These are phyloP conservation scores for Ophion costatus DNA, from an alignment of 2,888 invertebrate genomes.

Conservation along the genomic window DNA sequence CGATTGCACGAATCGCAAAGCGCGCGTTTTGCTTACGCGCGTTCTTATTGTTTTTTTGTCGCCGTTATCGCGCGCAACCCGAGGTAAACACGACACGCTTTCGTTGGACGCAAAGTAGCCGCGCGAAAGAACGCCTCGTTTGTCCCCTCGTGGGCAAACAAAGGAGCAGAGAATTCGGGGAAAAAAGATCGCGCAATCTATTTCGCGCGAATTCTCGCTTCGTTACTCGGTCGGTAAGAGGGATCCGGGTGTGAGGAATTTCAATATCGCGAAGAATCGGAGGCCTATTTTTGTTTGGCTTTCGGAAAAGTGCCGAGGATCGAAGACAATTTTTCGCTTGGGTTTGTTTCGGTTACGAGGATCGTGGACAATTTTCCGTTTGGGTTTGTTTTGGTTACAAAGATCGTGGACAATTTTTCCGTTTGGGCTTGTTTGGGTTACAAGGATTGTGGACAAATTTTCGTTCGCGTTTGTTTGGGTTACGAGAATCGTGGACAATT, in stretches of 20 bases:
- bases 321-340: background rate
- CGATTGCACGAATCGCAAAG: too few relatives aligned
- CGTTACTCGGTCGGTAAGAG: background rate
- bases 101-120: background rate
- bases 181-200: background rate
- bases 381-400: too few relatives aligned
- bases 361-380: too few relatives aligned
- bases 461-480: background rate
- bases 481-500: too few relatives aligned
- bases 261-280: background rate
- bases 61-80: background rate
- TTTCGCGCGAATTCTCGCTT: background rate
- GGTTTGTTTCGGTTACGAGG: too few relatives aligned
- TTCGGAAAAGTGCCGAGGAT: background rate
- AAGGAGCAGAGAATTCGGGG: background rate
- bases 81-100: background rate
- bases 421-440: background rate
- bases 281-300: background rate
- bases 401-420: too few relatives aligned
- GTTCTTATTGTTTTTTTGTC: too few relatives aligned
- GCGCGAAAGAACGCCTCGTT: background rate
- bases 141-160: background rate
- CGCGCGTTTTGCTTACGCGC: too few relatives aligned
- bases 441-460: background rate
- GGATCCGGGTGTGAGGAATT: background rate